A percentile compares a stretch with the other conserved stretches of the same genome.
Conservation (phyloP, 2,797 vertebrate genomes). For the Rhinogobio ventralis region DNA sequence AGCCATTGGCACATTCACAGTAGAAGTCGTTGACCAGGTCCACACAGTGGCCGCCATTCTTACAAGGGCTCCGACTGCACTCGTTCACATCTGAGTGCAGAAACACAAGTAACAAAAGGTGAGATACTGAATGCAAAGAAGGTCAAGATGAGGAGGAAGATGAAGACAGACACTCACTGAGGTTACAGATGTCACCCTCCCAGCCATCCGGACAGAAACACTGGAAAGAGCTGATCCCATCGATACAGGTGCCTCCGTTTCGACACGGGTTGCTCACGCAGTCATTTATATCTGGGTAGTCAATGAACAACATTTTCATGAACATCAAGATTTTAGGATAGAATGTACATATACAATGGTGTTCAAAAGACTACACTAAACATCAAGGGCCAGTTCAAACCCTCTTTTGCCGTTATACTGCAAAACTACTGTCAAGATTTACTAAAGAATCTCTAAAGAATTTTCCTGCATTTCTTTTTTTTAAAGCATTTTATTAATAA, state of each 20-base stretch:
- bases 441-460: too few species aligned
- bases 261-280: slow-evolving; percentile 86
- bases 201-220: slow-evolving; percentile 96
- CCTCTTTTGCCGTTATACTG: too few species aligned
- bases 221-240: slow-evolving; percentile 90
- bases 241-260: slow-evolving; percentile 94
- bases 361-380: neutral
- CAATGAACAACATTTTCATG: too few species aligned
- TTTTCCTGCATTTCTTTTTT: neutral
- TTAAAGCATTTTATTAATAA: neutral
- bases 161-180: slow-evolving; percentile 81
- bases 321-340: neutral
- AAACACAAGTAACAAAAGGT: neutral
- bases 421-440: too few species aligned
- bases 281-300: slow-evolving; percentile 88
- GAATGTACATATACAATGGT: neutral
- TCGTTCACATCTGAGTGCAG: slow-evolving; percentile 88
- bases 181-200: slow-evolving; percentile 93
- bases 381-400: neutral
- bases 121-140: neutral
- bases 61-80: slow-evolving; percentile 92
- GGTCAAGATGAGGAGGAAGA: neutral
- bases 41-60: slow-evolving; percentile 90
- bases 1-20: slow-evolving; percentile 89
- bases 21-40: slow-evolving; percentile 96